Evolutionary conservation across 2,888 invertebrate species (phyloP).

Genomic region (Meganola albula): DNA sequence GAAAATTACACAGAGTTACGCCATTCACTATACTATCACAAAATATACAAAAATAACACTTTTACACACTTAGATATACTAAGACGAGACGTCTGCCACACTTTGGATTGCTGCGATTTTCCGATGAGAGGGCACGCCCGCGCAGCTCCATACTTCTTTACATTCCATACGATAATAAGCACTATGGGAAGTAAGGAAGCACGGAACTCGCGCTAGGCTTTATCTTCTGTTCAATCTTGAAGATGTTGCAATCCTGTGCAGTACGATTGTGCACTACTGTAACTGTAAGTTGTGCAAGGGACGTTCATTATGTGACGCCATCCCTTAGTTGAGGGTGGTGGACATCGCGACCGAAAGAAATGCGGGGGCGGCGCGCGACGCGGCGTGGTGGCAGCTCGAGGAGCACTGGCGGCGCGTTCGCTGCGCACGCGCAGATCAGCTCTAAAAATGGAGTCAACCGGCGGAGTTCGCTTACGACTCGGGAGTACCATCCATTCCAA

Average conservation of each 20-base stretch:
- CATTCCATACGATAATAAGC: constrained; percentile 92
- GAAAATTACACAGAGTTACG: constrained; percentile 13
- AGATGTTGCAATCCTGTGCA: constrained; percentile 26
- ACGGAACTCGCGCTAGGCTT: constrained; percentile 87
- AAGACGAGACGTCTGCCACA: constrained; percentile 39
- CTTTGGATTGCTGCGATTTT: constrained; percentile 41
- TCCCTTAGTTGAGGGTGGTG: constrained; percentile 38
- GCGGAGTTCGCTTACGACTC: constrained; percentile 73
- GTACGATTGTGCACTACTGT: constrained; percentile 27
- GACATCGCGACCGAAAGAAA: constrained; percentile 32
- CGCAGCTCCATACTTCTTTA: constrained; percentile 97
- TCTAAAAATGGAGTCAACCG: constrained; percentile 77
- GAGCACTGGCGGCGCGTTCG: constrained; percentile 67
- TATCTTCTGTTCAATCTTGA: constrained; percentile 58
- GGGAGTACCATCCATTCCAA: constrained; percentile 81
- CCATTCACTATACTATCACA: constrained; percentile 25
- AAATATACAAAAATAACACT: constrained; percentile 31
- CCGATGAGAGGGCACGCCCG: constrained; percentile 60
- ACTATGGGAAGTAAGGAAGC: constrained; percentile 98
- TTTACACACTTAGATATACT: constrained; percentile 32
- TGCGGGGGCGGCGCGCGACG: constrained; percentile 64
- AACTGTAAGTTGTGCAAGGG: constrained; percentile 19
- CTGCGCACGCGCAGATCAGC: constrained; percentile 75
- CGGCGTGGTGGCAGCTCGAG: constrained; percentile 67
- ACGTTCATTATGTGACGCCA: constrained; percentile 38